phyloP scores from a whole-genome alignment of 1,140 invertebrate genomes.

The Tetragonula clypearis region DNA sequence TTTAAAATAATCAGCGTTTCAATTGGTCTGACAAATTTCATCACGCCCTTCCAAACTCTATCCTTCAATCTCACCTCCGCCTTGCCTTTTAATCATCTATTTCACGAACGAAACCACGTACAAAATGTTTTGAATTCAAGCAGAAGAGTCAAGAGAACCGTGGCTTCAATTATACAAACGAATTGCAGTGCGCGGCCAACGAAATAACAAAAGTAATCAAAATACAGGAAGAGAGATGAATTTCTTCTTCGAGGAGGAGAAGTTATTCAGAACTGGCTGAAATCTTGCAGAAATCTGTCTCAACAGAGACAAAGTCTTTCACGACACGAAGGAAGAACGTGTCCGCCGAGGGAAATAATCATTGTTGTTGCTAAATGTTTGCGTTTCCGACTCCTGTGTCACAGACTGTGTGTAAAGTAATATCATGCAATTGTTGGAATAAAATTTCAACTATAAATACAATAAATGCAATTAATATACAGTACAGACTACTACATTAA shows the following conservation, averaged over 20 bases:
- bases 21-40: neutral
- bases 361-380: neutral
- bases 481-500: no score
- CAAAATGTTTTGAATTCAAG: neutral
- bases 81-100: neutral
- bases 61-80: neutral
- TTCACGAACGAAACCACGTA: no score
- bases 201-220: constrained; percentile 36
- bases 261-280: constrained; percentile 5
- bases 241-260: neutral
- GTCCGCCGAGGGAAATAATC: neutral
- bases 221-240: neutral
- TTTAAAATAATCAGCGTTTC: constrained; percentile 13
- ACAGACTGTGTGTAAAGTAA: neutral
- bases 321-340: neutral
- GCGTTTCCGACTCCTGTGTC: no score
- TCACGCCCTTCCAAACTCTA: no score
- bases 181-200: neutral
- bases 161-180: constrained; percentile 14
- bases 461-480: no score
- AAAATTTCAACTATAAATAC: neutral
- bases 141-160: neutral
- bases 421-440: neutral
- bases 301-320: neutral
- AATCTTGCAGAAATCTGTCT: constrained; percentile 3